Evolutionary conservation across 2,113 vertebrate species (phyloP).

Genomic region (Natator depressus): DNA sequence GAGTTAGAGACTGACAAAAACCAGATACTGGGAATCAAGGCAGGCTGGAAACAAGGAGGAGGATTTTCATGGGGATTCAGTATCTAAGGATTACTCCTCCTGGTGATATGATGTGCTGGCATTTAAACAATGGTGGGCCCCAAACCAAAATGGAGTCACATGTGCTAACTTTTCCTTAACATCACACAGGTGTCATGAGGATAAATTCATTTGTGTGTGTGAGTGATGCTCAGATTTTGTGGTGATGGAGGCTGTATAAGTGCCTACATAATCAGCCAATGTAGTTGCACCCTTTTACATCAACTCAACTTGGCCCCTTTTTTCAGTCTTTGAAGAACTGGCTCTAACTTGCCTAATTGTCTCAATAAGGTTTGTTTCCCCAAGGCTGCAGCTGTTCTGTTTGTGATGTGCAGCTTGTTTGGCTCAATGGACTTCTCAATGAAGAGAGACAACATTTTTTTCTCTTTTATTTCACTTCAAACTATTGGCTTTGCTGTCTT

Average conservation of each 20-base stretch:
- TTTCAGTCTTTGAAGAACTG: background rate
- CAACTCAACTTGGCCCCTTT: background rate
- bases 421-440: background rate
- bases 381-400: slow-evolving; percentile 24
- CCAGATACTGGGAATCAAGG: too few relatives aligned
- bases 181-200: background rate
- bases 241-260: background rate
- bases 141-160: too few relatives aligned
- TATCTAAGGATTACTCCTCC: too few relatives aligned
- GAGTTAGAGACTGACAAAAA: too few relatives aligned
- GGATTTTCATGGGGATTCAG: too few relatives aligned
- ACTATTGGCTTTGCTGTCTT: background rate
- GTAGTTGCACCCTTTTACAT: background rate
- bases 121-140: too few relatives aligned
- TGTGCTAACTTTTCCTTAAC: too few relatives aligned
- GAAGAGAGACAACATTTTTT: slow-evolving; percentile 2
- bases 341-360: background rate
- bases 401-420: slow-evolving; percentile 41
- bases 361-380: slow-evolving; percentile 19
- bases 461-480: slow-evolving; percentile 45
- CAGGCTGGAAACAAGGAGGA: too few relatives aligned
- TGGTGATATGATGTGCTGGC: too few relatives aligned
- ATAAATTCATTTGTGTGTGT: background rate
- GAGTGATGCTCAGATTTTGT: background rate
- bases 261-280: background rate